Evolutionary conservation across 2,888 invertebrate species (phyloP), one percentile per base, ranked within the genome.

Genomic region (Hylaea fasciaria): DNA sequence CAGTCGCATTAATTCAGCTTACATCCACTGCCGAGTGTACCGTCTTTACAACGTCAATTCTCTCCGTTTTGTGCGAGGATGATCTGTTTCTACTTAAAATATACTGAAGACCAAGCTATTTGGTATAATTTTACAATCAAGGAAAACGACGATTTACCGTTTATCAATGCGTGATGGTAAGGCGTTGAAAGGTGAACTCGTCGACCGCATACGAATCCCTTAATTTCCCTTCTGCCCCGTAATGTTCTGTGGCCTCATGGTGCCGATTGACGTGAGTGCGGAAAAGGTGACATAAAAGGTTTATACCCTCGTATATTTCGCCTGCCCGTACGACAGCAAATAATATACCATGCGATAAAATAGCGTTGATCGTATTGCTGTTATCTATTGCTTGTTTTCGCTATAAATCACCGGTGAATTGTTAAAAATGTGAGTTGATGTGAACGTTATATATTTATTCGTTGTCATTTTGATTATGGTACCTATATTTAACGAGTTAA

Each of bases 281-380:
- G 52, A 45, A 57, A 45, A 65, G 54, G 60, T 64, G 65, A 61
- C 58, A 60, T 53, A 64, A 65, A 65, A 64, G 56, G 66, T 65
- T 68, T 66, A 64, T 57, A 62, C 51, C 64, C 63, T 64, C 57
- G 63, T 68, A 64, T 66, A 65, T 64, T 61, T 63, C 56, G 57
- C 53, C 43, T 65, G 65, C 53, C 55, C 54, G 17, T 52, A 52
- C 29, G 44, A 17, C 44, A n/a, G 44, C 35, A 29, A 46, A 62
- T 60, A 57, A 54, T 53, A 59, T 59, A 56, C 52, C 32, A 11
- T 40, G 29, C 51, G 41, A 56, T 66, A 56, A 50, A 57, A 52
- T 57, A 54, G 48, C 17, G 37, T 41, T 17, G 59, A 62, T 49
- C 56, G 48, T 49, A 51, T 48, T 46, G 39, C 47, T 47, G 40